Evolutionary conservation across 92 coral and sea anemone genomes (phyloP).

Genomic region (Micromussa lordhowensis): DNA sequence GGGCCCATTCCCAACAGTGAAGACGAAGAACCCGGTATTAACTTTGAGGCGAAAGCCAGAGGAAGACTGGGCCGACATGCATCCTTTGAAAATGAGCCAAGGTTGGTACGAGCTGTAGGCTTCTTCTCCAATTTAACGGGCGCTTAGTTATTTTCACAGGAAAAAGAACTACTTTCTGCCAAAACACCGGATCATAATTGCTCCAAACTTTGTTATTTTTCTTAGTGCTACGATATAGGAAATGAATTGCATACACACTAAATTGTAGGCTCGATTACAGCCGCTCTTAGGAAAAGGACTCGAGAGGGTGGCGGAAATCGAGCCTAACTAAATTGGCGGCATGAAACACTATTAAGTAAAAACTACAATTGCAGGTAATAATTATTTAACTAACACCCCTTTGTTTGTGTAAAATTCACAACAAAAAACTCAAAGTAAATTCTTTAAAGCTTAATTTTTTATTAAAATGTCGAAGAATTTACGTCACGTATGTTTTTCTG

Average conservation of each 20-base stretch:
- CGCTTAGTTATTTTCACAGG: neutral
- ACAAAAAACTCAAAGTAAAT: neutral
- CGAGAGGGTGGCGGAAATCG: too few species aligned
- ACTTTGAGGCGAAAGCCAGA: constrained; percentile 35
- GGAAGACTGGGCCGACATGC: constrained; percentile 51
- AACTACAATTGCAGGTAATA: neutral
- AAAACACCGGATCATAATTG: neutral
- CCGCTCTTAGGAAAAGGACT: too few species aligned
- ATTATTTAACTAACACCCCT: neutral
- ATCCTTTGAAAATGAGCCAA: constrained; percentile 20
- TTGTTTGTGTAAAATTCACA: neutral
- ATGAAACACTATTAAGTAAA: neutral
- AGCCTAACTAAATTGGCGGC: neutral
- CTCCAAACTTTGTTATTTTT: neutral
- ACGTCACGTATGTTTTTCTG: too few species aligned
- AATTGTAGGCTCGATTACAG: too few species aligned
- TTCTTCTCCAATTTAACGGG: neutral
- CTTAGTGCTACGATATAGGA: neutral
- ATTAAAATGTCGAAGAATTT: neutral
- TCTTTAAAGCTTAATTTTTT: neutral
- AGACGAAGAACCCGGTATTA: constrained; percentile 51
- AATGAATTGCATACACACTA: neutral
- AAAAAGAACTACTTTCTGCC: too few species aligned
- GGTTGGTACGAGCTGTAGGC: neutral
- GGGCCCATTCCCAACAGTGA: constrained; percentile 40